Percentiles rank a stretch among this genome's conserved stretches.
phyloP scores from a whole-genome alignment of 2,113 vertebrate genomes.

The Neolamprologus kungweensis region DNA sequence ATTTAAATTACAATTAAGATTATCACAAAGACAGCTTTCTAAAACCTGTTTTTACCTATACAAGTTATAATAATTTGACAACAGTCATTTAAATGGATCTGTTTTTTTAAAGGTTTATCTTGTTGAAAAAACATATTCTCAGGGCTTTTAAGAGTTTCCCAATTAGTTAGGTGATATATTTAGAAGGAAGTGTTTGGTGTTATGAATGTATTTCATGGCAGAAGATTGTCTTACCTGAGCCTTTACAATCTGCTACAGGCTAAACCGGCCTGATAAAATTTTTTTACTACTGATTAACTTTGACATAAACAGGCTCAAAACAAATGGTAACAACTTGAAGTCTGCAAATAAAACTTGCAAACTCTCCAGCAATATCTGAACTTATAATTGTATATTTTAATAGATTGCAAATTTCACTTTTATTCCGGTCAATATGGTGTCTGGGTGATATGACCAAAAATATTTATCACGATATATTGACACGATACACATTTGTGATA shows the following conservation, averaged over 20 bases:
- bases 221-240: neutral
- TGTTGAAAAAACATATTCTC: neutral
- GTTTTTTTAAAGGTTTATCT: neutral
- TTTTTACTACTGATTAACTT: neutral
- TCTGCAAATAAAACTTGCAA: neutral
- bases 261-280: neutral
- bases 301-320: neutral
- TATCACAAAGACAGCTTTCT: neutral
- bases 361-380: neutral
- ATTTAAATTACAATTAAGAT: neutral
- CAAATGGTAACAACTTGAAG: neutral
- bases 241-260: neutral
- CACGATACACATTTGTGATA: no score
- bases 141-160: neutral
- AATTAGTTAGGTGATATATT: neutral
- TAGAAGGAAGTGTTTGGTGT: neutral
- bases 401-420: neutral
- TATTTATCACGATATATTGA: no score
- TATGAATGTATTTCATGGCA: neutral
- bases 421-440: neutral
- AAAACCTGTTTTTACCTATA: neutral
- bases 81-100: neutral
- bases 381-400: neutral
- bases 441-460: neutral
- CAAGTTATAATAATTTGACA: neutral